Evolutionary conservation across 2,797 vertebrate genomes (phyloP).

Genomic region (Diplodus puntazzo): DNA sequence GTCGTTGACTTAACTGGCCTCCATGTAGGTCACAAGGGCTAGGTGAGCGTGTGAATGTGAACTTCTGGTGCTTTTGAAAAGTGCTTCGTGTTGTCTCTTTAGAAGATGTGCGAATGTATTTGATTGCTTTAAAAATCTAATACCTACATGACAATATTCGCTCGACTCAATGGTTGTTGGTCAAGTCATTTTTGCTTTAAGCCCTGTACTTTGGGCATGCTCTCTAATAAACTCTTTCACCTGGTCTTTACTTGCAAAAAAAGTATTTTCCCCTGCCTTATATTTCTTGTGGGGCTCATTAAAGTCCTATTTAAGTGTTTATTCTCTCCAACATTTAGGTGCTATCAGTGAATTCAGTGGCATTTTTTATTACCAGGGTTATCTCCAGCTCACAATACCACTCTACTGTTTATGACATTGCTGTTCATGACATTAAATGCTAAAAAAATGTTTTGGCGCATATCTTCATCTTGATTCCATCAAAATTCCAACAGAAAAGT

Average conservation of each 20-base stretch:
- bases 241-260: background rate
- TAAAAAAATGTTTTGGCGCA: background rate
- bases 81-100: background rate
- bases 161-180: background rate
- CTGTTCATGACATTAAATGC: background rate
- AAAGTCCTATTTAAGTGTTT: background rate
- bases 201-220: background rate
- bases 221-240: background rate
- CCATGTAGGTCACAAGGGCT: too few relatives aligned
- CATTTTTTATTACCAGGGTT: background rate
- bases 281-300: background rate
- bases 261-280: background rate
- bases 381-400: background rate
- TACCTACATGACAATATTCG: background rate
- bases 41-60: background rate
- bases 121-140: background rate
- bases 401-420: background rate
- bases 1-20: too few relatives aligned
- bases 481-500: background rate
- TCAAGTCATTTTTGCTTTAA: background rate
- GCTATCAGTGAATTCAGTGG: background rate
- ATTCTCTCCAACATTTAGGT: background rate
- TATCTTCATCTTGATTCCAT: background rate
- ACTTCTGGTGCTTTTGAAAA: background rate
- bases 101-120: background rate